Evolutionary conservation across 2,888 invertebrate genomes (phyloP), one percentile per base, ranked within the genome.

Genomic region (Venusia cambrica): DNA sequence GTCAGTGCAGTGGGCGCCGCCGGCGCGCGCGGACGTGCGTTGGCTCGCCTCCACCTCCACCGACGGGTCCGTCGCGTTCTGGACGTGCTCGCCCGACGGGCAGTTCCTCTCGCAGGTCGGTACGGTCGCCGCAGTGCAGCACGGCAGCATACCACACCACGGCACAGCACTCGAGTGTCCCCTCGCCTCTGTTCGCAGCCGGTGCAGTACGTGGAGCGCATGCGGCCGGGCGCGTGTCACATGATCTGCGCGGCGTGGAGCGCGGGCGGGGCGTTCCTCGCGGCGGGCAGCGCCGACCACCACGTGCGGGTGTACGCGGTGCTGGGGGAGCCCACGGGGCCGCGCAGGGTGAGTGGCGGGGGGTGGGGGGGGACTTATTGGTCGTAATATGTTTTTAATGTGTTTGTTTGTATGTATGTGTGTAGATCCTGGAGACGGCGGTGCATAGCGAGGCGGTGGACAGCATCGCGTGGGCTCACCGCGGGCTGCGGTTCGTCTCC

Each of bases 31-130:
- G 51, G 93, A 93, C 65, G 83, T 93, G 10, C 92, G 94, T 45
- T 98, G 96, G 80, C 89, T 99, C 37, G 95, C 97, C 5, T 97
- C 97, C 15, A 98, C 98, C 1, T 97, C 97, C 57, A 95, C 95
- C 1, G 99, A 99, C 85, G 98, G 99, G 14, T 96, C 96, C 5
- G 96, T 99, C 35, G 97, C 97, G 5, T 98, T 99, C 88, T 99
- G 98, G 97, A 92, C 93, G 21, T 97, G 94, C 46, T 69, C 74
- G 1, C 55, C 61, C 1, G 78, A 75, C 51, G 81, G 81, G 0
- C 70, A 73, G 57, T 88, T 89, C 54, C 73, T 66, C 8, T 90
- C 93, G 9, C 95, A 40, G 31, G 40, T 35, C 2, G 13, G 4
- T 9, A 5, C 3, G 9, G 10, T 20, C 4, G n/a, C n/a, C n/a